A percentile compares a stretch with the other conserved stretches of the same genome.
These are phyloP conservation scores for Ciconia stormi DNA, from an alignment of 2,113 vertebrate species.

Conservation along the genomic window DNA sequence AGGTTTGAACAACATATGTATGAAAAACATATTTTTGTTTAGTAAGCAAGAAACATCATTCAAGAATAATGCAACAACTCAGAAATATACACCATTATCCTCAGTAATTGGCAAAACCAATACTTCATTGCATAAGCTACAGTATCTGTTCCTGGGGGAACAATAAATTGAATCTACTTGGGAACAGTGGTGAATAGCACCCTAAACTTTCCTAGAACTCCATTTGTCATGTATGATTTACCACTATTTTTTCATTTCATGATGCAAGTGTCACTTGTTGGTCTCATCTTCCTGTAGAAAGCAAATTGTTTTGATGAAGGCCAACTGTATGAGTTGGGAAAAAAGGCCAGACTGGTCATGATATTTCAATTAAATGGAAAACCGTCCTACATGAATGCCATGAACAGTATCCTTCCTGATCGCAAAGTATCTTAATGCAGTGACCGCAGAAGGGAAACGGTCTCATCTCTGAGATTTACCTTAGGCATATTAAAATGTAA, in stretches of 20 bases:
- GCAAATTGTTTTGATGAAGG: constrained; percentile 54
- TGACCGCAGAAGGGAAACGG: not conserved
- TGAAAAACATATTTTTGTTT: not conserved
- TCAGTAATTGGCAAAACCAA: constrained; percentile 31
- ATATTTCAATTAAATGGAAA: constrained; percentile 21
- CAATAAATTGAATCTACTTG: not conserved
- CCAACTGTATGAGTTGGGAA: not conserved
- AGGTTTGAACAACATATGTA: not conserved
- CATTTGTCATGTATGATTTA: constrained; percentile 46
- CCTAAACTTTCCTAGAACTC: constrained; percentile 1
- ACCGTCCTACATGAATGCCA: not conserved
- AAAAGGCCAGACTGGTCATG: not conserved
- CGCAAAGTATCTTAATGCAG: not conserved
- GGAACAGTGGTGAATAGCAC: not conserved
- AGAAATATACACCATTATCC: not conserved
- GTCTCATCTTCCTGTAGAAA: constrained; percentile 1
- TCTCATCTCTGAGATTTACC: not conserved
- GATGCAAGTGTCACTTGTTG: not conserved
- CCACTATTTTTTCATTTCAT: not conserved
- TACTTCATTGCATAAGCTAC: not conserved
- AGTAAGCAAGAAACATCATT: not conserved
- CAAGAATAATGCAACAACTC: not conserved
- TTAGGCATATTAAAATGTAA: not conserved
- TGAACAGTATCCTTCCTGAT: not conserved
- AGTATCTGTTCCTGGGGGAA: not conserved